Evolutionary conservation across 1,140 invertebrate species (phyloP).

Genomic region (Danaus melanippus): DNA sequence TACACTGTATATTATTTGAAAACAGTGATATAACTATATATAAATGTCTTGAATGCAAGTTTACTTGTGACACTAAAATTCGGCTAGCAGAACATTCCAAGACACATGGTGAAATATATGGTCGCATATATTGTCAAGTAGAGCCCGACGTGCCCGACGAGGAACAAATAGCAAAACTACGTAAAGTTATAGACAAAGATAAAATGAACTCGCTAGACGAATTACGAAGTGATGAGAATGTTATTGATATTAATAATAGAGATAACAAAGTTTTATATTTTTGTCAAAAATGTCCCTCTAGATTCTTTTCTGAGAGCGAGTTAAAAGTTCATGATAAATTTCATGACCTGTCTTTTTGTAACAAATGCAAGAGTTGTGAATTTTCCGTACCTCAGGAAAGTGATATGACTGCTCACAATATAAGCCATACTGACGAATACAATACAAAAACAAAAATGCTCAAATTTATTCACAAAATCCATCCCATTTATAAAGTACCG

Average conservation of each 20-base stretch:
- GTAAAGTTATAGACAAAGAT: constrained; percentile 56
- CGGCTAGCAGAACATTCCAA: constrained; percentile 85
- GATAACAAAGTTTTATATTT: constrained; percentile 71
- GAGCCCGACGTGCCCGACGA: constrained; percentile 76
- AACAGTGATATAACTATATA: constrained; percentile 61
- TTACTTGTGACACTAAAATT: constrained; percentile 82
- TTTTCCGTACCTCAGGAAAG: constrained; percentile 81
- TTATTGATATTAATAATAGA: constrained; percentile 28
- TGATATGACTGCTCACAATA: constrained; percentile 80
- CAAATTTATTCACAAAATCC: constrained; percentile 76
- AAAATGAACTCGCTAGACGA: constrained; percentile 37
- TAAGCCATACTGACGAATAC: constrained; percentile 87
- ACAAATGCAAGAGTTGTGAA: constrained; percentile 84
- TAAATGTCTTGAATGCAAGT: constrained; percentile 85
- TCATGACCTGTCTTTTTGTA: constrained; percentile 76
- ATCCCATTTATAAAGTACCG: constrained; percentile 76
- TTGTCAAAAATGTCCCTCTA: constrained; percentile 82
- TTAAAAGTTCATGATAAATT: constrained; percentile 79
- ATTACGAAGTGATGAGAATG: constrained; percentile 32
- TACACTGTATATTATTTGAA: constrained; percentile 77
- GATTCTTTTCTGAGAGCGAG: constrained; percentile 77
- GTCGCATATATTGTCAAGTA: constrained; percentile 79
- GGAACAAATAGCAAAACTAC: constrained; percentile 78
- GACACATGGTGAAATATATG: constrained; percentile 81
- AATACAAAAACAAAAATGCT: constrained; percentile 83